A percentile compares a stretch with the other conserved stretches of the same genome.
These are phyloP conservation scores for Zaprionus davidi DNA, from an alignment of 1,140 invertebrate genomes.

Conservation along the genomic window DNA sequence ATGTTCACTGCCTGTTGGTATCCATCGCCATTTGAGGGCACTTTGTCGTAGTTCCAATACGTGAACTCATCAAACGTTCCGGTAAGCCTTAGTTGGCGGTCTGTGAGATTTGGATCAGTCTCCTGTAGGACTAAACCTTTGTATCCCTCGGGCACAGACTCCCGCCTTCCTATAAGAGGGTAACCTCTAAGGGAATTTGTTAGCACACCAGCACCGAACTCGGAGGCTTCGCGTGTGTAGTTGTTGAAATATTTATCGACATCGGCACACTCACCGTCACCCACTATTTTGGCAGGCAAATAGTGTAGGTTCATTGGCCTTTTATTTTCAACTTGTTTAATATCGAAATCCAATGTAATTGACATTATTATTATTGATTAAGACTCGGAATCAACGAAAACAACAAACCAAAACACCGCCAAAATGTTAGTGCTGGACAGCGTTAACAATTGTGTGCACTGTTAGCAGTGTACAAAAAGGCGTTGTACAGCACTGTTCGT, in stretches of 20 bases:
- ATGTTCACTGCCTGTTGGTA: conserved; percentile 88
- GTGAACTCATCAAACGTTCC: conserved; percentile 88
- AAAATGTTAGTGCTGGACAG: conserved; percentile 39
- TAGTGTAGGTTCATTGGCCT: conserved; percentile 86
- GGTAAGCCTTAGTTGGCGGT: conserved; percentile 86
- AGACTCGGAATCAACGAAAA: background rate
- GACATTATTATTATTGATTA: conserved; percentile 83
- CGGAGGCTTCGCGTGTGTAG: conserved; percentile 85
- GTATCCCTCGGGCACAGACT: conserved; percentile 87
- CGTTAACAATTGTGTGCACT: conserved; percentile 9
- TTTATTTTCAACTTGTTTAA: conserved; percentile 81
- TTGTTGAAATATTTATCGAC: conserved; percentile 89
- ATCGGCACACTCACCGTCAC: conserved; percentile 88
- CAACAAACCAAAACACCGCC: conserved; percentile 42
- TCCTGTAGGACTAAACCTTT: conserved; percentile 88
- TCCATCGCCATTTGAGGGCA: conserved; percentile 88
- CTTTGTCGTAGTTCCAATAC: conserved; percentile 92
- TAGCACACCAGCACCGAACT: conserved; percentile 72
- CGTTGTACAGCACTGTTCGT: conserved; percentile 26
- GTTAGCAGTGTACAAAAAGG: conserved; percentile 17
- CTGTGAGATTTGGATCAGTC: conserved; percentile 85
- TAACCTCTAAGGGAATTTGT: conserved; percentile 87
- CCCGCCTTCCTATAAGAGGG: conserved; percentile 87
- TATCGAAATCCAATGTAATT: conserved; percentile 85
- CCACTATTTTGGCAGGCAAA: conserved; percentile 90